These are phyloP conservation scores for Drosophila athabasca DNA, from an alignment of 1,140 invertebrate species.

Conservation along the genomic window DNA sequence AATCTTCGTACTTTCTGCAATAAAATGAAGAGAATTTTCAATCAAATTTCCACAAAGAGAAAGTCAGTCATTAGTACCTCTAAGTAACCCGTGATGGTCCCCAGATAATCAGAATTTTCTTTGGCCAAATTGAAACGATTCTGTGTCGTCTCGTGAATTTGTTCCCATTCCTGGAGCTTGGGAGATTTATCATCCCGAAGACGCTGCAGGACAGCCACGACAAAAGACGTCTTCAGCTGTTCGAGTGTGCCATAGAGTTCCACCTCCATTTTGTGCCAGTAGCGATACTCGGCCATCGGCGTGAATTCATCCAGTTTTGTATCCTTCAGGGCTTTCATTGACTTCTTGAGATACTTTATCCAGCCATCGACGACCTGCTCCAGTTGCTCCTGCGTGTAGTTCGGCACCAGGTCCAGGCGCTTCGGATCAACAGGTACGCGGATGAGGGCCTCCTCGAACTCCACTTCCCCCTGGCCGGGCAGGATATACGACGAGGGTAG, in stretches of 20 bases:
- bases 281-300: constrained; percentile 92
- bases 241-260: constrained; percentile 91
- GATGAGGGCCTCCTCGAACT: constrained; percentile 85
- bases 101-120: constrained; percentile 93
- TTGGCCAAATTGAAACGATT: constrained; percentile 90
- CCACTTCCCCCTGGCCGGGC: constrained; percentile 73
- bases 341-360: constrained; percentile 87
- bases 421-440: constrained; percentile 84
- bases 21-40: background rate
- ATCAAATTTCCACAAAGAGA: background rate
- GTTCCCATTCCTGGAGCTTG: constrained; percentile 83
- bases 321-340: constrained; percentile 85
- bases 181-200: constrained; percentile 9
- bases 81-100: constrained; percentile 91
- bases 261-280: constrained; percentile 91
- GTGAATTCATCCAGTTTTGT: constrained; percentile 87
- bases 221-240: constrained; percentile 89
- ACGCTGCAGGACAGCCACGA: constrained; percentile 86
- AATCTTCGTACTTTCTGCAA: constrained; percentile 89
- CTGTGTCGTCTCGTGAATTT: constrained; percentile 86
- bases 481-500: constrained; percentile 86
- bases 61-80: constrained; percentile 83
- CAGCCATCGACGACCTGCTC: constrained; percentile 87
- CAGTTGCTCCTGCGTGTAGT: constrained; percentile 85
- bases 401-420: constrained; percentile 83